Evolutionary conservation across 2,797 vertebrate genomes (phyloP).

Genomic region (Molossus molossus): DNA sequence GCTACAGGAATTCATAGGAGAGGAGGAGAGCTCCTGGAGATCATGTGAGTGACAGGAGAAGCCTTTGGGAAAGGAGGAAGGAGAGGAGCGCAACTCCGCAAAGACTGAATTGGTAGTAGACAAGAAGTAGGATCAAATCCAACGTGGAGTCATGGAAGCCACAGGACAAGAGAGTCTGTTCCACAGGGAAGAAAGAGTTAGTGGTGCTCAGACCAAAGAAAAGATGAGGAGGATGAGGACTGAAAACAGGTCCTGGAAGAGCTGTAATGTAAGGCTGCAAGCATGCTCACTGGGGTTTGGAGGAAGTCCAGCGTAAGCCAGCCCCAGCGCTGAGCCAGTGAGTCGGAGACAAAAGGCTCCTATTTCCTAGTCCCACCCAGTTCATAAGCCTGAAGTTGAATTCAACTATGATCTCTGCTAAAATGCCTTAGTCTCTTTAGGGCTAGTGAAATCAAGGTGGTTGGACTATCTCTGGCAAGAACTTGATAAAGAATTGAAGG

Average conservation of each 20-base stretch:
- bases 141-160: neutral
- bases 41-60: neutral
- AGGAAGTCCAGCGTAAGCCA: constrained; percentile 12
- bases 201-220: constrained; percentile 25
- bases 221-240: neutral
- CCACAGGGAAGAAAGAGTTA: constrained; percentile 9
- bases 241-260: neutral
- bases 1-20: neutral
- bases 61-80: neutral
- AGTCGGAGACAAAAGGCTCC: constrained; percentile 62
- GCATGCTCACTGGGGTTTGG: constrained; percentile 25
- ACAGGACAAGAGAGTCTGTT: neutral
- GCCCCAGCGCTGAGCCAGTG: neutral
- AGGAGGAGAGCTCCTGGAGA: neutral
- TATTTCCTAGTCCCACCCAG: constrained; percentile 1
- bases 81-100: neutral
- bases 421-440: constrained; percentile 65
- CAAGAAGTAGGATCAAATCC: constrained; percentile 2
- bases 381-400: constrained; percentile 12
- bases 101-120: neutral
- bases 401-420: constrained; percentile 60
- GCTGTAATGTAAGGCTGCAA: neutral
- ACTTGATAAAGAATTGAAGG: constrained; percentile 54
- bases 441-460: constrained; percentile 3
- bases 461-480: neutral